A percentile compares a stretch with the other conserved stretches of the same genome.
phyloP scores from a whole-genome alignment of 2,888 invertebrate genomes.

The Dendrolimus houi region DNA sequence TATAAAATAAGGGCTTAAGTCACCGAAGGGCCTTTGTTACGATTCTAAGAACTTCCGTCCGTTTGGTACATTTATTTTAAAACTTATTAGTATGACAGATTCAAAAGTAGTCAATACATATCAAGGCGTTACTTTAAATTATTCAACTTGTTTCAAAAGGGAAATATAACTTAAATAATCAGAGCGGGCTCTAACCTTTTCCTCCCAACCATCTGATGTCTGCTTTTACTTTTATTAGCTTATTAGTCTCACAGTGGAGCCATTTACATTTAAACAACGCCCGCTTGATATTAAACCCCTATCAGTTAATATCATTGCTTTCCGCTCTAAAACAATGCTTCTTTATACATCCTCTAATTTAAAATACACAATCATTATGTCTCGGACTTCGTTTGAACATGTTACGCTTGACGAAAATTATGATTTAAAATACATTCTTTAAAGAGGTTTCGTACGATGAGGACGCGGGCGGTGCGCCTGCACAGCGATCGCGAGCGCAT shows the following conservation, averaged over 20 bases:
- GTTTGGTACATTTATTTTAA: constrained; percentile 6
- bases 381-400: neutral
- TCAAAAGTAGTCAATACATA: neutral
- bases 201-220: neutral
- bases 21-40: constrained; percentile 57
- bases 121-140: neutral
- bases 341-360: constrained; percentile 4
- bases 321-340: constrained; percentile 18
- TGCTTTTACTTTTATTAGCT: neutral
- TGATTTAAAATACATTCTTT: constrained; percentile 12
- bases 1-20: constrained; percentile 60
- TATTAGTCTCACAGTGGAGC: neutral
- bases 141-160: no score
- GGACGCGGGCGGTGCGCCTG: constrained; percentile 33
- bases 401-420: neutral
- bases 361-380: constrained; percentile 5
- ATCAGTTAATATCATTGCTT: constrained; percentile 27
- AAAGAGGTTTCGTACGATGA: constrained; percentile 19
- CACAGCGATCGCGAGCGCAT: constrained; percentile 33
- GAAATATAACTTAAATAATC: neutral
- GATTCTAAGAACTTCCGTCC: constrained; percentile 43
- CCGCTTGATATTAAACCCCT: constrained; percentile 20
- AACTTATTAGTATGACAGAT: neutral
- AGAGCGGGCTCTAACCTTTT: neutral
- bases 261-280: constrained; percentile 30